These are phyloP conservation scores for Oxytorus armatus DNA, from an alignment of 2,888 invertebrate species.

Conservation along the genomic window DNA sequence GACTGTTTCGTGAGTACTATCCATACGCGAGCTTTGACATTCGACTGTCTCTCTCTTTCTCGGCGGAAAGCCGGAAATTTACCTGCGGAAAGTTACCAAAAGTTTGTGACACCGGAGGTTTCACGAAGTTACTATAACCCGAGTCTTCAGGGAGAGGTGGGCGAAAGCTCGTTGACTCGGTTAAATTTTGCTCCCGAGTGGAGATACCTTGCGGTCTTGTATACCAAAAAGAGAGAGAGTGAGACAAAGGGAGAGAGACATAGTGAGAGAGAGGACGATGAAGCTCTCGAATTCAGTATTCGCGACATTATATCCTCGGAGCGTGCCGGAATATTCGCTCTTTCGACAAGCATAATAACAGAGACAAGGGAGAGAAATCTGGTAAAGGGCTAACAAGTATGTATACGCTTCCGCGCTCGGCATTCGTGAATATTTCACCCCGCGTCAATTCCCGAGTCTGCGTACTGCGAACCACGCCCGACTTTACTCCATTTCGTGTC, in stretches of 20 bases:
- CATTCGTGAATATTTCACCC: conserved; percentile 59
- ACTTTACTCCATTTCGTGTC: conserved; percentile 10
- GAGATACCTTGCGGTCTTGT: conserved; percentile 11
- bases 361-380: conserved; percentile 28
- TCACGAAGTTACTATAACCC: conserved; percentile 10
- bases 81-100: conserved; percentile 23
- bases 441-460: conserved; percentile 48
- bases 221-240: neutral
- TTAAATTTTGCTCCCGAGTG: conserved; percentile 25
- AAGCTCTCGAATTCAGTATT: neutral
- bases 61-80: neutral
- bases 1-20: neutral
- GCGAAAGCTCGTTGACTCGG: conserved; percentile 35
- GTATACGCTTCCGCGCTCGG: conserved; percentile 27
- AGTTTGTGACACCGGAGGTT: conserved; percentile 33
- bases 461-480: conserved; percentile 35
- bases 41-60: neutral
- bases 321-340: conserved; percentile 29
- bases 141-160: conserved; percentile 5
- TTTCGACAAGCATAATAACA: neutral
- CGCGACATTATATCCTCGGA: conserved; percentile 1
- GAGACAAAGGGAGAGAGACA: neutral
- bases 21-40: neutral
- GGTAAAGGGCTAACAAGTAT: conserved; percentile 29
- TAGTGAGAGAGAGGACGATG: neutral